Evolutionary conservation across 2,797 vertebrate species (phyloP), one percentile per base, ranked within the genome.

Genomic region (Streptopelia turtur): DNA sequence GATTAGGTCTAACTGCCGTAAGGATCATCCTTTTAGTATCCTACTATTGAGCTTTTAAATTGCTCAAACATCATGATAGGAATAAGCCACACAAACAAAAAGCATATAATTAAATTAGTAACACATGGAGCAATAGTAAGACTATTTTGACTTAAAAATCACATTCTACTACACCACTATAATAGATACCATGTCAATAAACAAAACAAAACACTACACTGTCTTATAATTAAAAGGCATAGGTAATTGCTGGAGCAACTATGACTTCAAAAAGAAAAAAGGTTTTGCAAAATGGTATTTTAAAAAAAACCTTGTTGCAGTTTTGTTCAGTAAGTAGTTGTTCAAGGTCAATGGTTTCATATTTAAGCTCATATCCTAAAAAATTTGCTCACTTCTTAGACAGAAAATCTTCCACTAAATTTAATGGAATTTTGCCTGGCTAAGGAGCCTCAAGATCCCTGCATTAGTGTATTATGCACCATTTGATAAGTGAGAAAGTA

Each of bases 401-500:
- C 1, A 30, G 45, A 78, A 87, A 84, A 78, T 11, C 9, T 52
- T 88, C 28, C 23, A 50, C 28, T 78, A 77, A 66, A 92, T 77
- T 60, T 79, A 81, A 84, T 35, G 56, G 65, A 70, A 50, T 75
- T 93, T 61, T 75, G 63, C 35, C 41, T 71, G 30, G 21, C 11
- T 87, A 85, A 82, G 74, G 47, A 87, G 27, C 24, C 43, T 80
- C 35, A 56, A 55, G 45, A 93, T 90, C 28, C 7, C 21, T 65
- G 53, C 75, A 60, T 90, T 84, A 93, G 18, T 49, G 23, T 41
- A 80, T 45, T 83, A 91, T 80, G 71, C 78, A 74, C 39, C 87
- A 83, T 87, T 95, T 84, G 74, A 55, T 83, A 89, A 90, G 49
- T 68, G 66, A 92, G 83, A 82, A 87, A 77, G 81, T 60, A 97